Percentiles rank a stretch among this genome's conserved stretches.
phyloP scores from a whole-genome alignment of 2,113 vertebrate species.

The Hemibates koningsi region DNA sequence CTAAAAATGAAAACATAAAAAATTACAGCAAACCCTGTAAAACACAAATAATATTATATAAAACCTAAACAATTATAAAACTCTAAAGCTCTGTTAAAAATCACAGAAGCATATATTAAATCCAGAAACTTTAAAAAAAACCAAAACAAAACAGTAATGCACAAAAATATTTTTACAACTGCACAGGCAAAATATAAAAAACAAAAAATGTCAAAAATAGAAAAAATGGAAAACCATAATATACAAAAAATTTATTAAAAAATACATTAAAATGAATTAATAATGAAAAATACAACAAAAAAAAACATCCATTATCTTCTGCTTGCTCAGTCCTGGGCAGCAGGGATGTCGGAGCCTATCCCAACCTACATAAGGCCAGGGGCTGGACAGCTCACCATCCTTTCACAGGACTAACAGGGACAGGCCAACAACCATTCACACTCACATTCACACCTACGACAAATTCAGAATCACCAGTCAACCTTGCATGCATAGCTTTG shows the following conservation, averaged over 20 bases:
- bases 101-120: neutral
- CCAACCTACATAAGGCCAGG: too few relatives aligned
- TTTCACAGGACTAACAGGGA: neutral
- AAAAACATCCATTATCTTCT: rapidly evolving
- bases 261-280: neutral
- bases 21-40: neutral
- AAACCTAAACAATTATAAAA: neutral
- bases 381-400: neutral
- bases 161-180: neutral
- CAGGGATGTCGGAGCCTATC: neutral
- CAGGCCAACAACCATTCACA: neutral
- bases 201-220: neutral
- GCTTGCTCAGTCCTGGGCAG: neutral
- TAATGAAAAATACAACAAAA: neutral
- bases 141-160: neutral
- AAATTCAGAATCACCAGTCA: neutral
- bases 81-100: neutral
- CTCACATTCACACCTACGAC: neutral
- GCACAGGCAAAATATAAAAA: neutral
- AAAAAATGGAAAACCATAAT: neutral
- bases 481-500: neutral
- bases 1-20: neutral
- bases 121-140: neutral
- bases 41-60: neutral
- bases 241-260: neutral